Percentiles rank a stretch among this genome's conserved stretches.
phyloP scores from a whole-genome alignment of 2,888 invertebrate species.

The Agonum fuliginosum region DNA sequence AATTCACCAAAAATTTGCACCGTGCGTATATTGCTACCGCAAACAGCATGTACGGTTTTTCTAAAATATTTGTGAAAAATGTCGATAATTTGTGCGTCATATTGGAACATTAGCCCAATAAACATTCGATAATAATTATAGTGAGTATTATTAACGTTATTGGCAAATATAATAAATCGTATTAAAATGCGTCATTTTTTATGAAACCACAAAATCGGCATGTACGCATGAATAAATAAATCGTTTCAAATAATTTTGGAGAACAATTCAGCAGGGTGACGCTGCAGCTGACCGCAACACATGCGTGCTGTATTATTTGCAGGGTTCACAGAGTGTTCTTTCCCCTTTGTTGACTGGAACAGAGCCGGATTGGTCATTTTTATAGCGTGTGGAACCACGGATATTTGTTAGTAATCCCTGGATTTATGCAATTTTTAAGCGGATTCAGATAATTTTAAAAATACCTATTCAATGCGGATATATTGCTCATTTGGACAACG shows the following conservation, averaged over 20 bases:
- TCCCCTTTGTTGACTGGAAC: neutral
- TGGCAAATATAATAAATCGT: slow-evolving; percentile 36
- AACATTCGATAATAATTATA: slow-evolving; percentile 29
- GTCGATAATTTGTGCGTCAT: slow-evolving; percentile 9
- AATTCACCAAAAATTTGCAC: too few relatives aligned
- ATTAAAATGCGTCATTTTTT: slow-evolving; percentile 39
- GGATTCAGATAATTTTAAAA: too few relatives aligned
- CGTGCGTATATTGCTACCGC: too few relatives aligned
- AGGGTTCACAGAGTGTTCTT: neutral
- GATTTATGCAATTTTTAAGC: too few relatives aligned
- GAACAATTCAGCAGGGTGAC: slow-evolving; percentile 44
- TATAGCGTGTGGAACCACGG: neutral
- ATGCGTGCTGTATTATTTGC: slow-evolving; percentile 13
- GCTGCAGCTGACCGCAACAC: slow-evolving; percentile 32
- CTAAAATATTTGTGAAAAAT: neutral
- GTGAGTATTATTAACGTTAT: neutral
- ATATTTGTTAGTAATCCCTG: neutral
- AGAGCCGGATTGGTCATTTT: slow-evolving; percentile 6
- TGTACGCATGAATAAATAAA: slow-evolving; percentile 49
- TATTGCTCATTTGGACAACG: too few relatives aligned
- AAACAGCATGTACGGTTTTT: too few relatives aligned
- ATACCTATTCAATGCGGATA: too few relatives aligned
- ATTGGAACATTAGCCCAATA: slow-evolving; percentile 31
- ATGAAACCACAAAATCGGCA: slow-evolving; percentile 25
- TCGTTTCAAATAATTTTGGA: slow-evolving; percentile 48